Conservation (phyloP, 1,140 invertebrate genomes). For the Drosophila nikananu region DNA sequence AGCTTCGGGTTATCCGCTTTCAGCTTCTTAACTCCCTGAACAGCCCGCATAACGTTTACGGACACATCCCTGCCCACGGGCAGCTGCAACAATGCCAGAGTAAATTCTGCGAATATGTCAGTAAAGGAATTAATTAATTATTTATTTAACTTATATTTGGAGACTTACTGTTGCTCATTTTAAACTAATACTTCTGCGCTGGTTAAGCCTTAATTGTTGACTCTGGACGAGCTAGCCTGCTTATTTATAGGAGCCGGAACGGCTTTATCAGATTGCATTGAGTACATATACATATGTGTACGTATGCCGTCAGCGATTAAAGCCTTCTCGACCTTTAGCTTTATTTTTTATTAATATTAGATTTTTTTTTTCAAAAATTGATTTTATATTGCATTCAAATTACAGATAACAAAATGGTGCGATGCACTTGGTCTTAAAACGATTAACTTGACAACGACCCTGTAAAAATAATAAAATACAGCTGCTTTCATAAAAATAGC, state of each 20-base stretch:
- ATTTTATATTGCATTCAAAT: neutral
- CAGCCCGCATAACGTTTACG: slow-evolving; percentile 90
- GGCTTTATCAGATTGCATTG: slow-evolving; percentile 10
- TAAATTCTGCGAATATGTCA: slow-evolving; percentile 74
- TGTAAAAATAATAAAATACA: neutral
- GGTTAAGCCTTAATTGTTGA: neutral
- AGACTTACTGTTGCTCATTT: slow-evolving; percentile 49
- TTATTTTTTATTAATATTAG: slow-evolving; percentile 1
- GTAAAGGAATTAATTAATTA: slow-evolving; percentile 13
- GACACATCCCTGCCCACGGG: slow-evolving; percentile 90
- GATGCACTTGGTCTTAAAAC: slow-evolving; percentile 11
- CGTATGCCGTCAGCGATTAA: neutral
- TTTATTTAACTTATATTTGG: neutral
- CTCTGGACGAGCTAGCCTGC: neutral
- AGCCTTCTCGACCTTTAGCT: slow-evolving; percentile 3
- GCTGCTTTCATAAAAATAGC: neutral
- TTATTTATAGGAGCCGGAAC: slow-evolving; percentile 20
- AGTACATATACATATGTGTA: neutral
- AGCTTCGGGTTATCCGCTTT: slow-evolving; percentile 89
- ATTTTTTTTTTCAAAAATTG: neutral
- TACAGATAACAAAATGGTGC: neutral
- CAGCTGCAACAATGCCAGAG: slow-evolving; percentile 93
- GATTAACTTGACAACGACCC: slow-evolving; percentile 18
- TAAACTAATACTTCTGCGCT: neutral
- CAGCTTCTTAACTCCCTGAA: slow-evolving; percentile 90